Evolutionary conservation across 2,113 vertebrate genomes (phyloP), one percentile per base, ranked within the genome.

Genomic region (Siniperca chuatsi): DNA sequence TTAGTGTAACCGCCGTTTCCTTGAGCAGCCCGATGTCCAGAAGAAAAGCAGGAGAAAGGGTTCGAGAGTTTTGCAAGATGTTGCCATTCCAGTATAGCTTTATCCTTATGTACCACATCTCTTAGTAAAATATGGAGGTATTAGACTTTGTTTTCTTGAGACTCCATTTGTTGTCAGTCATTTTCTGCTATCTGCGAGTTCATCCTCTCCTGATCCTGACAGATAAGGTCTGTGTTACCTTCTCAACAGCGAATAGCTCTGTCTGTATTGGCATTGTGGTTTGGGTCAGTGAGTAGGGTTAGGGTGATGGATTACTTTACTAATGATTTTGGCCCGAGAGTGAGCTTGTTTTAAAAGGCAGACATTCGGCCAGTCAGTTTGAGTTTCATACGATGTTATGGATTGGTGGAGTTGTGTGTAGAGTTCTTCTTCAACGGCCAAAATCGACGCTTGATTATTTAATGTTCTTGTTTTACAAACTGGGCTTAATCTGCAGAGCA

Each of bases 381-480:
- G 78, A 85, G 92, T 94, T 95, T 94, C 94, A 91, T 81, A 83
- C 78, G 18, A 81, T 94, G 90, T 94, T 93, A 92, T 94, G 92
- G 93, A 93, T 90, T 84, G 90, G 89, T 48, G 76, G 88, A 92
- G 86, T 86, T 82, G 69, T 86, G 85, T 82, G 85, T 48, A 37
- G 86, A 82, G 82, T 86, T 84, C 89, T 60, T 87, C 88, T 89
- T 87, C 79, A 66, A 68, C 77, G 23, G 91, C 89, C 89, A 93
- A 90, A 88, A 82, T 92, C 86, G 67, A 75, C 42, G 60, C 72
- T 85, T 87, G 95, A 95, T 95, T 95, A 95, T 96, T 96, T 95
- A 93, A 95, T 93, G 91, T 95, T 92, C 92, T 93, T 93, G 91
- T 94, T 95, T 95, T 90, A 94, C 93, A 93, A 93, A 94, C 90